Evolutionary conservation across 2,888 invertebrate species (phyloP).

Genomic region (Tiliacea aurago): DNA sequence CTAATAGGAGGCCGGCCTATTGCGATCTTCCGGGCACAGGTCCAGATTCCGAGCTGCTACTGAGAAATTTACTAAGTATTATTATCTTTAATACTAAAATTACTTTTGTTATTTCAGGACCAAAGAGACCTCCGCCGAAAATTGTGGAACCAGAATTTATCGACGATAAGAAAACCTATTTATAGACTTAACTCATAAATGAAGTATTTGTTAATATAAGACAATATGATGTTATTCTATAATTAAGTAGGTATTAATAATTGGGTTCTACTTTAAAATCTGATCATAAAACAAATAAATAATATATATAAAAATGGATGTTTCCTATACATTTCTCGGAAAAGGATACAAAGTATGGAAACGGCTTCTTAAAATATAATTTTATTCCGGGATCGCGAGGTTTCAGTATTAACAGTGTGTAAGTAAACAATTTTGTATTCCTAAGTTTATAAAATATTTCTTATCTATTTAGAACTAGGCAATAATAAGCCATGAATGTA

Average conservation of each 20-base stretch:
- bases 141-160: background rate
- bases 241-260: background rate
- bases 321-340: too few relatives aligned
- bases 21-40: background rate
- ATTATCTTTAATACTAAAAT: background rate
- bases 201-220: background rate
- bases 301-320: background rate
- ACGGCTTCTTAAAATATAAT: too few relatives aligned
- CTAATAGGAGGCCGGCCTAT: background rate
- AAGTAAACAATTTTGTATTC: too few relatives aligned
- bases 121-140: conserved; percentile 28
- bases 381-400: too few relatives aligned
- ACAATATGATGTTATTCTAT: background rate
- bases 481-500: too few relatives aligned
- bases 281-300: background rate
- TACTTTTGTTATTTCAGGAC: conserved; percentile 33
- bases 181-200: background rate
- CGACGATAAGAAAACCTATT: conserved; percentile 38
- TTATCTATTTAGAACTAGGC: too few relatives aligned
- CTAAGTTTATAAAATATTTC: too few relatives aligned
- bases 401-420: too few relatives aligned
- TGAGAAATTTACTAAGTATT: background rate
- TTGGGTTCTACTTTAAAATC: background rate
- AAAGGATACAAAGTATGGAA: too few relatives aligned
- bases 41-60: background rate